These are phyloP conservation scores for Pseudoatta argentina DNA, from an alignment of 1,140 invertebrate species.

Conservation along the genomic window DNA sequence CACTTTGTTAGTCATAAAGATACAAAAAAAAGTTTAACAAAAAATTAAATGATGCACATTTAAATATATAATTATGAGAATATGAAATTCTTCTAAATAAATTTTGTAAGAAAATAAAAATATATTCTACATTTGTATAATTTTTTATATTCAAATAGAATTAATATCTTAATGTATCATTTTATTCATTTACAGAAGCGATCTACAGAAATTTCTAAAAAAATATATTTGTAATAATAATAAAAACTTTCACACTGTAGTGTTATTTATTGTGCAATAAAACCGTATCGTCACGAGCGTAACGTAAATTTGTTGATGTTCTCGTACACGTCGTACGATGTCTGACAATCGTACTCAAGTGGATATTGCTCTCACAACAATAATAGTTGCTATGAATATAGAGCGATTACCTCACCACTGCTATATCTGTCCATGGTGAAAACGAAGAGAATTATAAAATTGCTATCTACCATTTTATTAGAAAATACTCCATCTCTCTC, in stretches of 20 bases:
- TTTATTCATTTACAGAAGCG: neutral
- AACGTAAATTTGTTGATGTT: conserved; percentile 33
- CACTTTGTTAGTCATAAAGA: neutral
- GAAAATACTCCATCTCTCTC: neutral
- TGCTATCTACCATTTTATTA: conserved; percentile 19
- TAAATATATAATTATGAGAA: neutral
- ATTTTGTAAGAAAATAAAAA: neutral
- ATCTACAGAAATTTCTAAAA: neutral
- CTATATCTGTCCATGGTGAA: neutral
- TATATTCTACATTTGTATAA: neutral
- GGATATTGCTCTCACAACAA: conserved; percentile 70
- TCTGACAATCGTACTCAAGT: conserved; percentile 73
- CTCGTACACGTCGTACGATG: conserved; percentile 71
- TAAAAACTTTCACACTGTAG: neutral
- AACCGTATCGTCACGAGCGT: neutral
- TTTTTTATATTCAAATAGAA: neutral
- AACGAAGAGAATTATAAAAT: conserved; percentile 23
- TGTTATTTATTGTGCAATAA: conserved; percentile 12
- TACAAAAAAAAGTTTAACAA: neutral
- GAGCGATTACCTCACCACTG: neutral
- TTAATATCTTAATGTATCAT: neutral
- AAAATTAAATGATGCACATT: neutral
- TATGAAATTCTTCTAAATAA: neutral
- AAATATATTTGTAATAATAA: neutral
- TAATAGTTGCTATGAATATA: conserved; percentile 39